A percentile compares a stretch with the other conserved stretches of the same genome.
Conservation (phyloP, 2,113 vertebrate species). For the Leptodactylus fuscus region DNA sequence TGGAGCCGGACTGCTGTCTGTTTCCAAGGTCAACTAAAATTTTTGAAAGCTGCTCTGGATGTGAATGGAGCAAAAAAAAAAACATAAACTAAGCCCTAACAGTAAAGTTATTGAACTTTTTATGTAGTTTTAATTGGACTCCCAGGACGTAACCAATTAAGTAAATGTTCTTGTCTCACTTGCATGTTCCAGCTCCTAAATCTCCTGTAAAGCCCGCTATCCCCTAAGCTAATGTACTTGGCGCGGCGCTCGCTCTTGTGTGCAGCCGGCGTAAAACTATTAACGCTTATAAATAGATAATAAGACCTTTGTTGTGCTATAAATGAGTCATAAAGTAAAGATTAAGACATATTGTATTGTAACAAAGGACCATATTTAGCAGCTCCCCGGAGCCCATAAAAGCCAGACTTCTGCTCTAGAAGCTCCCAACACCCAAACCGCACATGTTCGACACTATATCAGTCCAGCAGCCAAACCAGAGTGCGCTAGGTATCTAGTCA, state of each 20-base stretch:
- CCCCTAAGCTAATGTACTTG: background rate
- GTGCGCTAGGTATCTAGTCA: too few species aligned
- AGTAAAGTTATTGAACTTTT: background rate
- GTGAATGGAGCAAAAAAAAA: background rate
- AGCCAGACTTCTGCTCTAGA: background rate
- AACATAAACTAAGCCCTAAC: background rate
- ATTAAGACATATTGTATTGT: background rate
- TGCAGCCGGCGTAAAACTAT: background rate
- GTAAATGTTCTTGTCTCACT: background rate
- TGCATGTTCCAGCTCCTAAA: background rate
- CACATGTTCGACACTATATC: too few species aligned
- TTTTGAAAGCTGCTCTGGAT: background rate
- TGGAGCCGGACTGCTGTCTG: background rate
- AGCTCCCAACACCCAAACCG: background rate
- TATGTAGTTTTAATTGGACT: background rate
- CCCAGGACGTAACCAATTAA: background rate
- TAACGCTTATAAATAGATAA: constrained; percentile 34
- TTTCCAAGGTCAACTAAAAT: too few species aligned
- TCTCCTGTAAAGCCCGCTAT: background rate
- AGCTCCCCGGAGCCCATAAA: too few species aligned
- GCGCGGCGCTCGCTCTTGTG: background rate
- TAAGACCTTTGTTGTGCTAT: background rate
- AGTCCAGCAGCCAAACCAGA: too few species aligned
- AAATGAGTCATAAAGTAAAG: background rate
- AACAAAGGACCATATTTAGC: constrained; percentile 14